Evolutionary conservation across 2,113 vertebrate genomes (phyloP).

Genomic region (Vulpes ferrilata): DNA sequence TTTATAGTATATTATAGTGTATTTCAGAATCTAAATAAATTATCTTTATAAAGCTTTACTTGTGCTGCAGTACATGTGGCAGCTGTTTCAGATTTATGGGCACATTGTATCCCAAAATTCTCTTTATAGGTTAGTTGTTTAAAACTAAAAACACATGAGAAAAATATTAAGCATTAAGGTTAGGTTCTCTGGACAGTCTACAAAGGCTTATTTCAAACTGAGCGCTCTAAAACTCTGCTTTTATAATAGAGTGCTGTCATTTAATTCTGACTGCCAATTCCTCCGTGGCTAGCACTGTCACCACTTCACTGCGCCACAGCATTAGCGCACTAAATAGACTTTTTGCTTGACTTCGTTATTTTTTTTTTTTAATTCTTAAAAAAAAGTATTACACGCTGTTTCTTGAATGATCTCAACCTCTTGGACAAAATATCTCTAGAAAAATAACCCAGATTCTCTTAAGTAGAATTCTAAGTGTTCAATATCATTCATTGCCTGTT

Average conservation of each 20-base stretch:
- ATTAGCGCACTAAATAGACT: background rate
- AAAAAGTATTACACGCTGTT: background rate
- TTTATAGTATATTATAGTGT: background rate
- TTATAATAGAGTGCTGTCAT: background rate
- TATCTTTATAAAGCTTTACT: background rate
- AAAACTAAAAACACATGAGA: background rate
- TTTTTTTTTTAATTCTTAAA: background rate
- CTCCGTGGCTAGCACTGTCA: background rate
- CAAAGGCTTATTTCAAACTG: background rate
- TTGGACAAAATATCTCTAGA: background rate
- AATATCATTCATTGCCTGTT: background rate
- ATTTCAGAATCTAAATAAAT: constrained; percentile 66
- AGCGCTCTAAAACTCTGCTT: background rate
- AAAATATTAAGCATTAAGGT: constrained; percentile 43
- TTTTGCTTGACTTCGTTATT: background rate
- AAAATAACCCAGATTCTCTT: background rate
- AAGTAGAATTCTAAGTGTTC: background rate
- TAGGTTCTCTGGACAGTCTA: background rate
- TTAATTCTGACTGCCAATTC: background rate
- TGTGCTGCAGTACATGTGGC: background rate
- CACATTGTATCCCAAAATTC: background rate
- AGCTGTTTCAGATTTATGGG: background rate
- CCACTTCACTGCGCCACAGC: background rate
- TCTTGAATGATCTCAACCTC: background rate
- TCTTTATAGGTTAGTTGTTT: constrained; percentile 2